Evolutionary conservation across 2,113 vertebrate species (phyloP).

Genomic region (Pseudorectes ferrugineus): DNA sequence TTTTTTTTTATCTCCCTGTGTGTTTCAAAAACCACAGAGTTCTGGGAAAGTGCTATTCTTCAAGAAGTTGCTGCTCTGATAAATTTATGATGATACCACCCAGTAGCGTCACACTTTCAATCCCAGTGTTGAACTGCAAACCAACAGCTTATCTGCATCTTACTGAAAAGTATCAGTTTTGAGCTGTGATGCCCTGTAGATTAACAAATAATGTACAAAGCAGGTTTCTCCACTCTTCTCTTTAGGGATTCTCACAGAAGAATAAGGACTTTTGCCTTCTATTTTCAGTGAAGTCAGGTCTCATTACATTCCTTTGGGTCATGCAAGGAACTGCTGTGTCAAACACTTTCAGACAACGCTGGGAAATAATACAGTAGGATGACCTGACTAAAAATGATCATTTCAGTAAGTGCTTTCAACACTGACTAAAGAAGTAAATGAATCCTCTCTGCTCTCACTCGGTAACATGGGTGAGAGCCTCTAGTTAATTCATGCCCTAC

Average conservation of each 20-base stretch:
- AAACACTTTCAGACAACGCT: constrained; percentile 8
- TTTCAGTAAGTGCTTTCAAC: constrained; percentile 49
- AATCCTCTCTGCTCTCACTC: constrained; percentile 51
- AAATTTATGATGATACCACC: not conserved
- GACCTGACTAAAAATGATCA: constrained; percentile 35
- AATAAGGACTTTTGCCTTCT: not conserved
- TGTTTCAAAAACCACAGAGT: not conserved
- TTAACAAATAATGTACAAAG: not conserved
- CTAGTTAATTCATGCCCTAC: not conserved
- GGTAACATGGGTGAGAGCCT: not conserved
- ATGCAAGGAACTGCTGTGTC: constrained; percentile 4
- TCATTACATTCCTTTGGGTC: not conserved
- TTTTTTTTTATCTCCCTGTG: not conserved
- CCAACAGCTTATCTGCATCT: not conserved
- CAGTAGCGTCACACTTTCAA: not conserved
- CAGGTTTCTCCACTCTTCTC: not conserved
- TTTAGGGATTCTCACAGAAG: not conserved
- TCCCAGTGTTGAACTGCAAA: not conserved
- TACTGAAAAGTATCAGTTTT: not conserved
- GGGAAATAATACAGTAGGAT: constrained; percentile 50
- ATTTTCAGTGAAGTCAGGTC: constrained; percentile 25
- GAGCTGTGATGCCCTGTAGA: not conserved
- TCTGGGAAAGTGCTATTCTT: not conserved
- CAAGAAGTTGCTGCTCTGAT: not conserved
- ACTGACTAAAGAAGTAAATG: constrained; percentile 48